These are phyloP conservation scores for Nemapogon koenigi DNA, from an alignment of 2,888 invertebrate genomes.

Conservation along the genomic window DNA sequence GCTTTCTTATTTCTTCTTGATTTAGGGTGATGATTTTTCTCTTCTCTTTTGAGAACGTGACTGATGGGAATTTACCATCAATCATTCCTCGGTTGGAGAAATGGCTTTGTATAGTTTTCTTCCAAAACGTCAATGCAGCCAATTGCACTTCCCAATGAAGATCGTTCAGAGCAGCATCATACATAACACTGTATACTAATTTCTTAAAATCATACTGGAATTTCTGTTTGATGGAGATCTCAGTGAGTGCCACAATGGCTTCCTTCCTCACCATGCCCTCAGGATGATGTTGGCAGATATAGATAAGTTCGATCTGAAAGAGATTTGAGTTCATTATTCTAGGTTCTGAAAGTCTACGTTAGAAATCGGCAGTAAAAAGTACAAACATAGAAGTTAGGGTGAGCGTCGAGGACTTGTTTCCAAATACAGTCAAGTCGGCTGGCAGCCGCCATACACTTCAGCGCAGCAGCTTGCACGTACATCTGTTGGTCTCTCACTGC, in stretches of 20 bases:
- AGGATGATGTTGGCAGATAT: conserved; percentile 63
- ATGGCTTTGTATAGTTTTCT: conserved; percentile 64
- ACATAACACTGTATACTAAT: conserved; percentile 63
- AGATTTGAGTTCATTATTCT: too few species aligned
- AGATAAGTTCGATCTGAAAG: conserved; percentile 50
- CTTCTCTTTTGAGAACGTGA: conserved; percentile 76
- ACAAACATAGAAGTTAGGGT: conserved; percentile 23
- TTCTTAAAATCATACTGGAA: conserved; percentile 51
- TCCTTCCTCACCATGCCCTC: conserved; percentile 76
- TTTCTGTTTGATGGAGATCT: conserved; percentile 66
- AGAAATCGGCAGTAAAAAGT: too few species aligned
- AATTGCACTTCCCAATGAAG: conserved; percentile 79
- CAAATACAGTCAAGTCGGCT: conserved; percentile 24
- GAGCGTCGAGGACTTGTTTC: conserved; percentile 20
- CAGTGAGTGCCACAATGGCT: conserved; percentile 64
- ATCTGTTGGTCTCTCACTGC: conserved; percentile 21
- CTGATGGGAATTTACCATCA: conserved; percentile 73
- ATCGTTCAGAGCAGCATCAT: conserved; percentile 67
- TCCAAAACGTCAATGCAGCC: conserved; percentile 72
- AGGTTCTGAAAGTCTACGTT: too few species aligned
- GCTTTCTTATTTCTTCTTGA: conserved; percentile 62
- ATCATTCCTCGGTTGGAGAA: conserved; percentile 66
- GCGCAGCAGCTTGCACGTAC: conserved; percentile 24
- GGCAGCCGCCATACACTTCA: conserved; percentile 24
- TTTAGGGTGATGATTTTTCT: conserved; percentile 73